Conservation (phyloP, 2,888 invertebrate genomes). For the Stenchaetothrips biformis region DNA sequence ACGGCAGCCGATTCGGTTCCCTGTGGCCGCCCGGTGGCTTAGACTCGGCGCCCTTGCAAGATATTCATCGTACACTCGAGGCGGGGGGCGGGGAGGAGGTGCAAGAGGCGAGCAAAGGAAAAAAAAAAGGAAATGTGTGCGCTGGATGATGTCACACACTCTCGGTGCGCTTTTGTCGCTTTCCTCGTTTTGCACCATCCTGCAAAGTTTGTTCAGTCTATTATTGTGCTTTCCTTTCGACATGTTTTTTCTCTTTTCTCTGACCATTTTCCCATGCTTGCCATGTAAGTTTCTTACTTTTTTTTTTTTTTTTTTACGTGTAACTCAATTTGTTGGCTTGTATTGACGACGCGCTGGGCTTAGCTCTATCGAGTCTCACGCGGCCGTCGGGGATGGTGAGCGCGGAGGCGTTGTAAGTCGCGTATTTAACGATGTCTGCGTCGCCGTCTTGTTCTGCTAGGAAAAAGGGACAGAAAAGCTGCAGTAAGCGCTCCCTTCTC, state of each 20-base stretch:
- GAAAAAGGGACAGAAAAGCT: not conserved
- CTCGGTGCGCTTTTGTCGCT: not conserved
- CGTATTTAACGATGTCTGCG: not conserved
- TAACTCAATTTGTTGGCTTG: too few species aligned
- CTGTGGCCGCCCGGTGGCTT: not conserved
- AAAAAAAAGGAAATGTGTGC: not conserved
- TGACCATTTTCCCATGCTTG: too few species aligned
- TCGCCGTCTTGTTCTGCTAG: not conserved
- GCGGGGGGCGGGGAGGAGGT: not conserved
- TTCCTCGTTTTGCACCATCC: too few species aligned
- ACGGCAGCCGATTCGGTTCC: not conserved
- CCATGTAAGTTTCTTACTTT: too few species aligned
- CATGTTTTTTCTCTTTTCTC: too few species aligned
- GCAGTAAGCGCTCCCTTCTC: not conserved
- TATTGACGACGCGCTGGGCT: too few species aligned
- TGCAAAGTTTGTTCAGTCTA: too few species aligned
- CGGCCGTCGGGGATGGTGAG: not conserved
- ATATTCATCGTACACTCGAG: not conserved
- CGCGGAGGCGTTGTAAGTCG: not conserved
- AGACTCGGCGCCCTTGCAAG: not conserved
- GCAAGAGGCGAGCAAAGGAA: not conserved
- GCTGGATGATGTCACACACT: constrained; percentile 13
- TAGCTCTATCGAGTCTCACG: not conserved
- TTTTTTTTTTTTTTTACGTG: too few species aligned
- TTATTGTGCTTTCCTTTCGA: too few species aligned